phyloP scores from a whole-genome alignment of 2,797 vertebrate genomes.

The Lophius americanus region DNA sequence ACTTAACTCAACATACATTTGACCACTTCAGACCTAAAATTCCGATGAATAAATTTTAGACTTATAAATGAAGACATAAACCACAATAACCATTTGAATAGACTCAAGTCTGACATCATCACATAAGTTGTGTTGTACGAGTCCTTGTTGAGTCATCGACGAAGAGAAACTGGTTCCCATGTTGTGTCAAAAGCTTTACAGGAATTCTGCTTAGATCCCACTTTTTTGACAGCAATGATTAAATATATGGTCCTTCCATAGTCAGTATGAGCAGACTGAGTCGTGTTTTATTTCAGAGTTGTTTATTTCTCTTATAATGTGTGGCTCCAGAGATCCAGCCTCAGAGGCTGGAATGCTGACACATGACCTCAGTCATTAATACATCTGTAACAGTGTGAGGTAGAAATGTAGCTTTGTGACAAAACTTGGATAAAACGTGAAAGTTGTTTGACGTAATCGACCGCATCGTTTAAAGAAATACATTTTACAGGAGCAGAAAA shows the following conservation, averaged over 20 bases:
- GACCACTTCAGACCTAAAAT: too few relatives aligned
- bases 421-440: slow-evolving; percentile 56
- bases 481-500: slow-evolving; percentile 45
- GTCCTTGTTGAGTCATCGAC: too few relatives aligned
- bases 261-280: slow-evolving; percentile 34
- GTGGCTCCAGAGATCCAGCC: slow-evolving; percentile 59
- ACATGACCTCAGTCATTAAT: slow-evolving; percentile 63
- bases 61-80: too few relatives aligned
- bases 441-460: slow-evolving; percentile 36
- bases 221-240: too few relatives aligned
- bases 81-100: too few relatives aligned
- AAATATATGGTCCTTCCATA: background rate
- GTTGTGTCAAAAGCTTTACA: too few relatives aligned
- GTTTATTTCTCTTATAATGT: slow-evolving; percentile 69
- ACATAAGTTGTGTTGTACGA: too few relatives aligned
- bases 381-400: slow-evolving; percentile 73
- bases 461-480: slow-evolving; percentile 46
- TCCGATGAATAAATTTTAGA: too few relatives aligned
- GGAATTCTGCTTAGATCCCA: too few relatives aligned
- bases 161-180: too few relatives aligned
- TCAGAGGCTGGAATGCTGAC: slow-evolving; percentile 70
- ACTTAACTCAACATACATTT: too few relatives aligned
- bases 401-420: slow-evolving; percentile 76
- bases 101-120: too few relatives aligned
- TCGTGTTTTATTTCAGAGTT: slow-evolving; percentile 43